Evolutionary conservation across 1,140 invertebrate genomes (phyloP).

Genomic region (Heterodera schachtii): DNA sequence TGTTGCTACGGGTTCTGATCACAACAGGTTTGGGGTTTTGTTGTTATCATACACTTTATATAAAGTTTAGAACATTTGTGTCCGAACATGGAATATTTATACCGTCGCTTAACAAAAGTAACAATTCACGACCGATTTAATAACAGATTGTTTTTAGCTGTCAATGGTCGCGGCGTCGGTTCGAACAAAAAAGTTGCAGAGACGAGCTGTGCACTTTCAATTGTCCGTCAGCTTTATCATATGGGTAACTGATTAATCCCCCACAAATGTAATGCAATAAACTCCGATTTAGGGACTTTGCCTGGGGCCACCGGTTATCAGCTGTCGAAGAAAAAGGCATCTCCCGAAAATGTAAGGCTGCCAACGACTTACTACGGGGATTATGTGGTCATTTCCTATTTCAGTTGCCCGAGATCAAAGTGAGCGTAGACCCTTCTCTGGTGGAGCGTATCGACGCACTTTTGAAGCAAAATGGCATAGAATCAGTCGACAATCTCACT

Average conservation of each 20-base stretch:
- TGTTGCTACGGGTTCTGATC: conserved; percentile 10
- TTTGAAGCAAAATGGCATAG: conserved; percentile 33
- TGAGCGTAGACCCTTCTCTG: conserved; percentile 41
- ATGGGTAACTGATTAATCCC: conserved; percentile 70
- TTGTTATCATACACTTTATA: too few relatives aligned
- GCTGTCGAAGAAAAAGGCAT: conserved; percentile 78
- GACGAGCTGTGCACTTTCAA: conserved; percentile 89
- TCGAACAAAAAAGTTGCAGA: conserved; percentile 95
- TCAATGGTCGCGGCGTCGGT: conserved; percentile 83
- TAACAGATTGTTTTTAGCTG: conserved; percentile 58
- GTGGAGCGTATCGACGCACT: conserved; percentile 41
- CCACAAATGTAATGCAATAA: neutral
- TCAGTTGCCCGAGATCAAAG: conserved; percentile 51
- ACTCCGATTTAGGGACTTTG: neutral
- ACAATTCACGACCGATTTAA: conserved; percentile 11
- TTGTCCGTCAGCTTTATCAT: conserved; percentile 91
- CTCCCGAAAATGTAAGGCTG: conserved; percentile 67
- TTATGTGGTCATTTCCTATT: conserved; percentile 21
- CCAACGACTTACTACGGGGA: neutral
- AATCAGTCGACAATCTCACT: conserved; percentile 18
- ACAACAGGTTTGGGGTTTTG: conserved; percentile 22
- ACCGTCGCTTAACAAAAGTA: conserved; percentile 24
- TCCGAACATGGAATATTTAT: conserved; percentile 24
- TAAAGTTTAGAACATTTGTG: conserved; percentile 20
- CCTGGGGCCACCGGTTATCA: conserved; percentile 72